Evolutionary conservation across 2,797 vertebrate species (phyloP).

Genomic region (Taeniopygia guttata): DNA sequence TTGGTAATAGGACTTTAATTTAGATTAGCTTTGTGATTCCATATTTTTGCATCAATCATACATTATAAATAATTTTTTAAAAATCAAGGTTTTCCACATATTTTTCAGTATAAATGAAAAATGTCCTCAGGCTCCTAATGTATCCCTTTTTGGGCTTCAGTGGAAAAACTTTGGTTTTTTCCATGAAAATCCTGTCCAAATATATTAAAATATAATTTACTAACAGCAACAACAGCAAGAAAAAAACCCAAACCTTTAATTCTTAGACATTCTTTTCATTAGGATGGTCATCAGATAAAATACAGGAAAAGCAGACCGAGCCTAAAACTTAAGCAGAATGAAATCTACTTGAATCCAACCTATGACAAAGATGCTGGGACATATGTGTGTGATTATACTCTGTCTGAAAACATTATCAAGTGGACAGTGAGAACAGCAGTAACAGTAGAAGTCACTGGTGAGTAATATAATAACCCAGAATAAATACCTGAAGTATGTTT

Average conservation of each 20-base stretch:
- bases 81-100: not conserved
- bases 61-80: not conserved
- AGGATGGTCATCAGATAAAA: slow-evolving; percentile 65
- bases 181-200: not conserved
- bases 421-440: slow-evolving; percentile 72
- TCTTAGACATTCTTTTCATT: not conserved
- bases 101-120: not conserved
- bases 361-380: slow-evolving; percentile 62
- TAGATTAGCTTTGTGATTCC: not conserved
- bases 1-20: not conserved
- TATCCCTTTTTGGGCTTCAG: not conserved
- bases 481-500: not conserved
- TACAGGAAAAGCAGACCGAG: not conserved
- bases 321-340: slow-evolving; percentile 22
- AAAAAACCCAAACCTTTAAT: not conserved
- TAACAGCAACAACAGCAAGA: not conserved
- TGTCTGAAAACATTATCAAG: slow-evolving; percentile 14
- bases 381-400: slow-evolving; percentile 73
- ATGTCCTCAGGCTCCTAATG: not conserved
- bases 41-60: not conserved
- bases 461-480: slow-evolving; percentile 8
- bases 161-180: not conserved
- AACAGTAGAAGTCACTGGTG: slow-evolving; percentile 65
- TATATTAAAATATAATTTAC: not conserved
- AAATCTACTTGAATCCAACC: slow-evolving; percentile 42